Base-by-base conservation (phyloP, 2,113 vertebrate species). In the Phycodurus eques region DNA sequence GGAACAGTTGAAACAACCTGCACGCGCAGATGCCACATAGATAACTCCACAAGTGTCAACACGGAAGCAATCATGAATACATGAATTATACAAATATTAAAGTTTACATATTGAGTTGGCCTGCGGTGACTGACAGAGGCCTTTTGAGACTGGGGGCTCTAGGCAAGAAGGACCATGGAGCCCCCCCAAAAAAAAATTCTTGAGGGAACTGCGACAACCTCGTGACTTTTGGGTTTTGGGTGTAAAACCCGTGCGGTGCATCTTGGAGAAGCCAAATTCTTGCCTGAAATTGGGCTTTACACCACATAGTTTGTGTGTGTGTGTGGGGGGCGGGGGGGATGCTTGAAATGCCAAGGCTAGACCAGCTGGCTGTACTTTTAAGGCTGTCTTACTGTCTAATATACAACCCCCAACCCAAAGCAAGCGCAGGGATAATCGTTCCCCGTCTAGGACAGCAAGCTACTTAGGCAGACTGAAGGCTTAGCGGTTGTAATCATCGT, bases 321-420 rank as follows among this genome's bases (percentile, higher is more conserved):
- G n/a, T n/a, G n/a, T n/a, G n/a, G n/a, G n/a, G n/a, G n/a, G n/a
- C n/a, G 70, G 75, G 44, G 72, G 63, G 77, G 8, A 35, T 20
- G 72, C 72, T 63, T 80, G 73, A 82, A 81, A 83, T 33, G 70
- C 80, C 71, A 65, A 70, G 69, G 78, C 76, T 62, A 31, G 20
- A 82, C 83, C 85, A 81, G 89, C 86, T 88, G 89, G 83, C 80
- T 85, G 82, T 76, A 76, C 82, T 84, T 81, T 82, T 72, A 85
- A 84, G 85, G 73, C 73, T 35, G 72, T 27, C 74, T 78, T 77
- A 87, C 75, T 74, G 83, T 75, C 70, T 80, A 47, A 78, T 73
- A 71, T 70, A 71, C 78, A 3, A 20, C 10, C 31, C 19, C 49
- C 10, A 8, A 0, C 35, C 71, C 74, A 54, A 85, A 81, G 74